Base-by-base conservation (phyloP, 1,140 invertebrate genomes). In the Eupristina koningsbergeri region DNA sequence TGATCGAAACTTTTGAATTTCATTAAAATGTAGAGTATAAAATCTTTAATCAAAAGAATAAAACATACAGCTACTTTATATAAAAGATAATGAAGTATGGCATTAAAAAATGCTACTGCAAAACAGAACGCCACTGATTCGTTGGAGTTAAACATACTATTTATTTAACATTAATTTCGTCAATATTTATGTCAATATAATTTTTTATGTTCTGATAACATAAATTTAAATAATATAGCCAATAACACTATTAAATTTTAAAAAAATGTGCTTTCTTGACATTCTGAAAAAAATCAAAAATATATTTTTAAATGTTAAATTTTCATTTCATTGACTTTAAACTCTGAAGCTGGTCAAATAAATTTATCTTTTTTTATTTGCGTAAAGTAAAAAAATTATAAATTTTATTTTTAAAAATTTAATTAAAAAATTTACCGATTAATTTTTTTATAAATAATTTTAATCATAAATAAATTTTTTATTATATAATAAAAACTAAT, bases 81-180 rank as follows among this genome's bases (percentile, higher is more conserved):
- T 19, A 89, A 84, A 17, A 87, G 85, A 74, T 90, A 90, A 74
- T 89, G 86, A 7, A 89, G 36, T 50, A 89, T 41, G 8, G 87
- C 88, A n/a, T 89, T 89, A 0, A 87, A 58, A 34, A 89, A 84
- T 3, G 85, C 84, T 34, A 89, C 63, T 50, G 85, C 85, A 13
- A 89, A 50, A 29, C 63, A 63, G 8, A 41, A 41, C 29, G 88
- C 75, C 9, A 85, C 41, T 0, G 86, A 88, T 29, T 89, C 86
- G 7, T 39, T 85, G 2, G 76, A 58, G 9, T 67, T 81, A 74
- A 75, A n/a, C 41, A 81, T 81, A 47, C 85, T 47, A 41, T 84
- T 77, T 47, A 73, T 83, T n/a, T n/a, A n/a, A n/a, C 63, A 78
- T 86, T 69, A 36, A 36, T 31, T 75, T 34, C 26, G 1, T 26